A percentile compares a stretch with the other conserved stretches of the same genome.
These are phyloP conservation scores for Oryzias sinensis DNA, from an alignment of 2,797 vertebrate species.

Conservation along the genomic window DNA sequence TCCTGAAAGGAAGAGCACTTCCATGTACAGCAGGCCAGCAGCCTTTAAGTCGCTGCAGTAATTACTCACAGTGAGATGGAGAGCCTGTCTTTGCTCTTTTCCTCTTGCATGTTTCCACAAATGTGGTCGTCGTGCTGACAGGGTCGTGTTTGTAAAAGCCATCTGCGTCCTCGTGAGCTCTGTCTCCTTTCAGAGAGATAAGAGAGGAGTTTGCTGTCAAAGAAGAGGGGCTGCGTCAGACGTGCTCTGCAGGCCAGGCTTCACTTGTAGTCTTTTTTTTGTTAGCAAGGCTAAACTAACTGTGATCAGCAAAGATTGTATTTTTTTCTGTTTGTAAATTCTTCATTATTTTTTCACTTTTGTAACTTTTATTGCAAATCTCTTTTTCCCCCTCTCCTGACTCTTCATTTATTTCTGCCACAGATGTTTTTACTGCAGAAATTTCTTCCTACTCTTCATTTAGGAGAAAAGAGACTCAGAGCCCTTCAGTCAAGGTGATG, in stretches of 20 bases:
- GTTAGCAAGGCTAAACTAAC: not conserved
- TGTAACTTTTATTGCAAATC: too few relatives aligned
- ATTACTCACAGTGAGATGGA: not conserved
- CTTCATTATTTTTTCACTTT: not conserved
- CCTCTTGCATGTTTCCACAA: not conserved
- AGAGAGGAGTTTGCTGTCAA: not conserved
- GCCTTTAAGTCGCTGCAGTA: not conserved
- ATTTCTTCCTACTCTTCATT: too few relatives aligned
- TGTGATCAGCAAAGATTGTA: not conserved
- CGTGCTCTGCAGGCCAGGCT: not conserved
- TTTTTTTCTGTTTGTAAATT: not conserved
- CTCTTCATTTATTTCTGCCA: too few relatives aligned
- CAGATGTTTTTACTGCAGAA: too few relatives aligned
- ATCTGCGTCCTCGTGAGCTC: slow-evolving; percentile 1
- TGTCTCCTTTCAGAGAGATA: not conserved
- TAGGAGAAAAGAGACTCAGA: too few relatives aligned
- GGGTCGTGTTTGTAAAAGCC: not conserved
- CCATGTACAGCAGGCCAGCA: not conserved
- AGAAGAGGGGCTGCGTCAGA: not conserved
- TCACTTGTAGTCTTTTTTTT: not conserved
- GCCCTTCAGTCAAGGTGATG: not conserved
- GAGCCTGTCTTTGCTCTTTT: not conserved
- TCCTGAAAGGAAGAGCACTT: not conserved
- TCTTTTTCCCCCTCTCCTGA: not conserved
- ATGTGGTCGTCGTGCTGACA: not conserved